Base-by-base conservation (phyloP, 2,888 invertebrate genomes). In the Adineta ricciae region DNA sequence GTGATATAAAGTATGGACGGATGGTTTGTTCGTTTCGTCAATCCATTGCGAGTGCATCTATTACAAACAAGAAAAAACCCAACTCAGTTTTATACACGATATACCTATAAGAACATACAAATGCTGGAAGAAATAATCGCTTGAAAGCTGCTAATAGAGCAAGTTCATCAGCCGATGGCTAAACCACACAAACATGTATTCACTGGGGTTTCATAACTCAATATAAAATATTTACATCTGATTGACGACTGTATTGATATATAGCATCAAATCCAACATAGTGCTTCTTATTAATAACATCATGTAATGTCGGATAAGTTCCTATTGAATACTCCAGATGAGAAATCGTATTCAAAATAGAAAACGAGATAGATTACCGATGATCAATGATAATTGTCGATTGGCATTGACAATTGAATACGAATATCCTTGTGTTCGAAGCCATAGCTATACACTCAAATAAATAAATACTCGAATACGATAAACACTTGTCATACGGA, bases 31-130 rank as follows among this genome's bases (percentile, higher is more conserved):
- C 9, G 24, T 41, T n/a, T 78, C 78, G 41, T 78, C 78, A 1
- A 78, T 16, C 78, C 78, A 78, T 78, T 41, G 41, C n/a, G 41
- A 78, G 41, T 78, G 38, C 78, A 78, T 78, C 78, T 78, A n/a
- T n/a, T 32, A 19, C 5, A 27, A 36, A 64, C 11, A 7, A 56
- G 9, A 56, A 27, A 11, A n/a, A n/a, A n/a, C n/a, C n/a, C n/a
- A n/a, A n/a, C n/a, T n/a, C n/a, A n/a, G n/a, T n/a, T n/a, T n/a
- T n/a, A n/a, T n/a, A n/a, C n/a, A n/a, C n/a, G n/a, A n/a, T n/a
- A n/a, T n/a, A n/a, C n/a, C n/a, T n/a, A n/a, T 9, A 41, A 24
- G 9, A 2, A 78, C 78, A 78, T 41, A 78, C 78, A 78, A 78
- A 78, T n/a, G 78, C 78, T 3, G 78, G 78, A 41, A 78, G 4